phyloP scores from a whole-genome alignment of 1,140 invertebrate species.

The Polypedilum vanderplanki region DNA sequence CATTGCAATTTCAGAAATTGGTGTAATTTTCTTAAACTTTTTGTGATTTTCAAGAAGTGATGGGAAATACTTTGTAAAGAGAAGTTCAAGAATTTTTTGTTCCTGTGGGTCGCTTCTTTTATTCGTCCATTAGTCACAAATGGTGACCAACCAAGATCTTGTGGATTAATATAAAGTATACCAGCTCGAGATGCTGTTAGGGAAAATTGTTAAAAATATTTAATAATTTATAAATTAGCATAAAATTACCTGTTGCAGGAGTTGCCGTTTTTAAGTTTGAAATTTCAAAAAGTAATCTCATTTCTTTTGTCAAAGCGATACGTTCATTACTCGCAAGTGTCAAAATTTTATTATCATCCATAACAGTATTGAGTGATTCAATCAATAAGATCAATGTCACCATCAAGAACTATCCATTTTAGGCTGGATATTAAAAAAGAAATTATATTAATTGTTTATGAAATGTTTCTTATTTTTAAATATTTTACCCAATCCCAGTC shows the following conservation, averaged over 20 bases:
- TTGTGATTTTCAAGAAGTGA: constrained; percentile 69
- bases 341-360: constrained; percentile 88
- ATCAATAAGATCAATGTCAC: constrained; percentile 99
- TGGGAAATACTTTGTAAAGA: constrained; percentile 91
- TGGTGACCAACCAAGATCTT: constrained; percentile 58
- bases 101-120: constrained; percentile 51
- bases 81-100: constrained; percentile 60
- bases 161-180: constrained; percentile 86
- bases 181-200: constrained; percentile 77
- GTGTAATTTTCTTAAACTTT: constrained; percentile 91
- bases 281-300: constrained; percentile 95
- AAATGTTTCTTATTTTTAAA: too few relatives aligned
- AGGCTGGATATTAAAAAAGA: too few relatives aligned
- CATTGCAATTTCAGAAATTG: constrained; percentile 88
- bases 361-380: constrained; percentile 87
- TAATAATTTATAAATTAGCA: too few relatives aligned
- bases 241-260: constrained; percentile 91
- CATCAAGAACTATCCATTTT: constrained; percentile 95
- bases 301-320: constrained; percentile 84
- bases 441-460: too few relatives aligned
- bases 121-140: constrained; percentile 91
- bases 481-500: too few relatives aligned
- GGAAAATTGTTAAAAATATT: too few relatives aligned
- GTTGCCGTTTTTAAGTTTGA: constrained; percentile 92
- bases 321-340: constrained; percentile 94